phyloP scores from a whole-genome alignment of 2,113 vertebrate species.

The Pelecanoides urinatrix region DNA sequence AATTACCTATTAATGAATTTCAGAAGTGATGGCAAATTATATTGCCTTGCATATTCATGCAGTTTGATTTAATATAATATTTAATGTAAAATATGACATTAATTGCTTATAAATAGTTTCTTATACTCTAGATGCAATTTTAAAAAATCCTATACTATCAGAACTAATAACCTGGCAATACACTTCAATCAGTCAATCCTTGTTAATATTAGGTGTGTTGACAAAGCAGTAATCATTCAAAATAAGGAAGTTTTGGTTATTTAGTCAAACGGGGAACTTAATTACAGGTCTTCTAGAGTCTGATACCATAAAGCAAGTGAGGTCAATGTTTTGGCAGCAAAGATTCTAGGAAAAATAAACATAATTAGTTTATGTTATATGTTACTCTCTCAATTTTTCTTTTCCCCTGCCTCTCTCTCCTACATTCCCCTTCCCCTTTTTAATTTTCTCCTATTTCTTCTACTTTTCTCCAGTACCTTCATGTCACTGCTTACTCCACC shows the following conservation, averaged over 20 bases:
- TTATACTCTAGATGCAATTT: neutral
- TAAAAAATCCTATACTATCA: neutral
- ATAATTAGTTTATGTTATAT: neutral
- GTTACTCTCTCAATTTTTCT: neutral
- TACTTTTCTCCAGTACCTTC: neutral
- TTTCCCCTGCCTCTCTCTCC: neutral
- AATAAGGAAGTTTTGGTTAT: neutral
- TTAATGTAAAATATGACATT: constrained; percentile 43
- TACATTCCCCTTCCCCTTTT: neutral
- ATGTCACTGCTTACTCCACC: neutral
- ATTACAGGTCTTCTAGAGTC: neutral
- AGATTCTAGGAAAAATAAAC: neutral
- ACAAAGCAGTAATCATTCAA: neutral
- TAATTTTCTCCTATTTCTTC: neutral
- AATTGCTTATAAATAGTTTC: constrained; percentile 46
- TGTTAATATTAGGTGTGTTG: neutral
- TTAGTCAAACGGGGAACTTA: neutral
- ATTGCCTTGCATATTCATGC: constrained; percentile 44
- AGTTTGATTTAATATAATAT: constrained; percentile 38
- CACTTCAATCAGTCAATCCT: neutral
- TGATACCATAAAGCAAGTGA: neutral
- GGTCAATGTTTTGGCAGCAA: neutral
- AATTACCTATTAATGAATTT: constrained; percentile 48
- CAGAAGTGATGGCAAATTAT: constrained; percentile 37
- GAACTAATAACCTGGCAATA: neutral